phyloP scores from a whole-genome alignment of 1,140 invertebrate genomes.

The Gonatopus flavifemur region DNA sequence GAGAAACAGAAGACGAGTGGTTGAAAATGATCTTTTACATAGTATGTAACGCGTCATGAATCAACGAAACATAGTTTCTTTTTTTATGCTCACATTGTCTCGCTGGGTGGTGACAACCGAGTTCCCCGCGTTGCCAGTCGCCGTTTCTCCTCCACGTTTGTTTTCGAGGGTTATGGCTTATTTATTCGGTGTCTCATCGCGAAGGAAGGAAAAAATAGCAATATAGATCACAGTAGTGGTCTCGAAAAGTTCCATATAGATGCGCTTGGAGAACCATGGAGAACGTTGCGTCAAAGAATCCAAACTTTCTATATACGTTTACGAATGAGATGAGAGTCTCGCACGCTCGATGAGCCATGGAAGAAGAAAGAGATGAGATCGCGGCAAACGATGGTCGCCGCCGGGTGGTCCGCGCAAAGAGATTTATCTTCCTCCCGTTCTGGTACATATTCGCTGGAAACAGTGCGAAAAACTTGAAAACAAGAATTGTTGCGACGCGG shows the following conservation, averaged over 20 bases:
- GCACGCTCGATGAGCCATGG: slow-evolving; percentile 30
- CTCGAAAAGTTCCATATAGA: too few relatives aligned
- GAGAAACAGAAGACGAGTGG: too few relatives aligned
- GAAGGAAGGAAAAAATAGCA: slow-evolving; percentile 7
- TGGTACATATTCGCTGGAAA: slow-evolving; percentile 34
- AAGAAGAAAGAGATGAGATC: slow-evolving; percentile 29
- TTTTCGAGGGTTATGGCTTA: too few relatives aligned
- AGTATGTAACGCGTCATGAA: slow-evolving; percentile 10
- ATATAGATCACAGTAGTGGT: too few relatives aligned
- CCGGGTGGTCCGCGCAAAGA: slow-evolving; percentile 35
- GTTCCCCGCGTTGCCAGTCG: slow-evolving; percentile 21
- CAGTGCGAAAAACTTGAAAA: slow-evolving; percentile 24
- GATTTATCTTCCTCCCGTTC: slow-evolving; percentile 34
- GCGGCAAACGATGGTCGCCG: too few relatives aligned
- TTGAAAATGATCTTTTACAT: too few relatives aligned
- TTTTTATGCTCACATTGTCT: slow-evolving; percentile 4
- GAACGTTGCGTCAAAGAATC: slow-evolving; percentile 20
- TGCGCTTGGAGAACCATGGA: slow-evolving; percentile 20
- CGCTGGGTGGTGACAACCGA: slow-evolving; percentile 20
- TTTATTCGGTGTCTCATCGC: slow-evolving; percentile 25
- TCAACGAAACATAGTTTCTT: slow-evolving; percentile 14
- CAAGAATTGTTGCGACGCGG: slow-evolving; percentile 1
- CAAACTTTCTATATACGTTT: slow-evolving; percentile 4
- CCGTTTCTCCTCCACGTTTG: too few relatives aligned
- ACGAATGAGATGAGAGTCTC: slow-evolving; percentile 19